Percentiles rank a stretch among this genome's conserved stretches.
phyloP scores from a whole-genome alignment of 2,888 invertebrate genomes.

The Syritta pipiens region DNA sequence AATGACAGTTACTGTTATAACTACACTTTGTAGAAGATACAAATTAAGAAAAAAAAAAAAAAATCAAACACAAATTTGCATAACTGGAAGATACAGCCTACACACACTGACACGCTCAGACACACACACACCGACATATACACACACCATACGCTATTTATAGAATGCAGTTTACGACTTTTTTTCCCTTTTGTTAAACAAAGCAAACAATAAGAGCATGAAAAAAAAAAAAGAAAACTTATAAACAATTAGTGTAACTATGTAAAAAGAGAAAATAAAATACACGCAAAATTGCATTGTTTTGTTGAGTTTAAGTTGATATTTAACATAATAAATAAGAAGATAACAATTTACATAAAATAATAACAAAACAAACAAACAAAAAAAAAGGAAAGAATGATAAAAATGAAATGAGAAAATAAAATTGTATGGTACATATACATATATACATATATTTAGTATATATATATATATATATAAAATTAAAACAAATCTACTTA shows the following conservation, averaged over 20 bases:
- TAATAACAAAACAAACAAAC: constrained; percentile 8
- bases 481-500: constrained; percentile 64
- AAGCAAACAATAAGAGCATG: constrained; percentile 58
- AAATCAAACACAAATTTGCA: constrained; percentile 41
- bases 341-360: constrained; percentile 59
- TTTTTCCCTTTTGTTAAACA: constrained; percentile 60
- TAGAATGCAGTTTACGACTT: constrained; percentile 66
- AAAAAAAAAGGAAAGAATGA: constrained; percentile 12
- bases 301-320: constrained; percentile 69
- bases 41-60: neutral
- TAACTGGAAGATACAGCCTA: constrained; percentile 41
- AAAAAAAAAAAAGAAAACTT: constrained; percentile 38
- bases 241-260: constrained; percentile 68
- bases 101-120: constrained; percentile 29
- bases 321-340: constrained; percentile 61
- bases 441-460: constrained; percentile 24
- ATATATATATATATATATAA: constrained; percentile 39
- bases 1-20: constrained; percentile 64
- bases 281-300: constrained; percentile 67
- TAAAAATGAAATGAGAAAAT: constrained; percentile 23
- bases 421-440: constrained; percentile 50
- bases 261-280: constrained; percentile 64
- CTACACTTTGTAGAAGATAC: constrained; percentile 40
- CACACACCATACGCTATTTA: constrained; percentile 43
- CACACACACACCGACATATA: constrained; percentile 28